Evolutionary conservation across 2,888 invertebrate species (phyloP), one percentile per base, ranked within the genome.

Genomic region (Drosophila koepferae): DNA sequence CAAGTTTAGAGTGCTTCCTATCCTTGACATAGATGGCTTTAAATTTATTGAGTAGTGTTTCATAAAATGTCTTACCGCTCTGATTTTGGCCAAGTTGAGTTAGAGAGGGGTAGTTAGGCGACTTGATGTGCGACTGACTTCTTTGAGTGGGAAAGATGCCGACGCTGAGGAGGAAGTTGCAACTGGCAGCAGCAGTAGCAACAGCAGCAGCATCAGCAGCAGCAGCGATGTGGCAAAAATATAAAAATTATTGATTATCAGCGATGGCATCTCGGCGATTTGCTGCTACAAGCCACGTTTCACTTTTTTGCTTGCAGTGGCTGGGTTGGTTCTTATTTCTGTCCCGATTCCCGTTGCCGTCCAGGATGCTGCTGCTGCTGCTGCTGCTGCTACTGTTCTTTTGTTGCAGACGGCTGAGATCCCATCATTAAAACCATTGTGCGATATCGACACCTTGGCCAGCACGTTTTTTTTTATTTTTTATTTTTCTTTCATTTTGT

Each of bases 241-340:
- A 88, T 87, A 86, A 89, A 89, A 90, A 88, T 85, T 90, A 89
- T 89, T 90, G 89, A 88, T 89, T 86, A 89, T 88, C 81, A 84
- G 74, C 82, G 78, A 77, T 84, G 90, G 82, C 82, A 89, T 90
- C 82, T 81, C 68, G 74, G 61, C 87, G 85, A 84, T 89, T 87
- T 84, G 90, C 89, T 70, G 74, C 82, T 63, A 86, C 77, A 85
- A 82, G 80, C 80, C 71, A 75, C 76, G 81, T 86, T 75, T 80
- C 81, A 78, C 77, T 82, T 81, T 75, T 81, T 76, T 81, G 40
- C 46, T 72, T 76, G 40, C 46, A 6, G 36, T 51, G 54, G 40
- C 46, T 38, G 58, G 53, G 23, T 56, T 46, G 48, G 46, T 61
- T 66, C 63, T 58, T 34, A 49, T 60, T 59, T 23, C 43, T 18